Conservation (phyloP, 2,113 vertebrate genomes). For the Coregonus clupeaformis region DNA sequence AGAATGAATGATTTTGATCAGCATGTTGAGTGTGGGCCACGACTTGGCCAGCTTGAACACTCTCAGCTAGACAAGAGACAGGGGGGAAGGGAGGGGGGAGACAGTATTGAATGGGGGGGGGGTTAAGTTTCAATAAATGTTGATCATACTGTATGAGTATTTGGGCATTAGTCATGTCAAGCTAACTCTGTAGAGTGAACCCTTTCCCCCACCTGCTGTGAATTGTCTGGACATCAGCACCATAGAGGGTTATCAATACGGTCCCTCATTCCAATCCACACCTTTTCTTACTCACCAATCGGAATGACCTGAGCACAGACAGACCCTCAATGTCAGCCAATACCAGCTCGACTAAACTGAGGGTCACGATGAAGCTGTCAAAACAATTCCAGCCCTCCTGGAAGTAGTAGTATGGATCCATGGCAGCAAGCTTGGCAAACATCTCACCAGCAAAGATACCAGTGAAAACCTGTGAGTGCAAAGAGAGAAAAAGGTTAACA, state of each 20-base stretch:
- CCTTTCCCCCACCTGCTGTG: no score
- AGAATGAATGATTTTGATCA: slow-evolving; percentile 99
- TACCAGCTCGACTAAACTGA: slow-evolving; percentile 94
- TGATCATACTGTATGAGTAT: no score
- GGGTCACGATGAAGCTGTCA: slow-evolving; percentile 95
- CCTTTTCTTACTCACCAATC: slow-evolving; percentile 82
- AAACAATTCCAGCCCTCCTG: slow-evolving; percentile 99
- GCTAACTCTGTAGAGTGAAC: no score
- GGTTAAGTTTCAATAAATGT: no score
- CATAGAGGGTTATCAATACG: no score
- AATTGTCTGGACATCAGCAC: no score
- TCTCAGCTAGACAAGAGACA: slow-evolving; percentile 79
- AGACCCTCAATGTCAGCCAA: slow-evolving; percentile 94
- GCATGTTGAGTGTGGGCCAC: slow-evolving; percentile 98
- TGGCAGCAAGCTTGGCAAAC: slow-evolving; percentile 95
- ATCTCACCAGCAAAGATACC: slow-evolving; percentile 98
- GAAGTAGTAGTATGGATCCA: slow-evolving; percentile 99
- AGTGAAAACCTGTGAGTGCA: slow-evolving; percentile 87
- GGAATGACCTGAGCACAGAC: slow-evolving; percentile 96
- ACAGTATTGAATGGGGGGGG: neutral
- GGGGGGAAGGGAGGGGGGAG: neutral
- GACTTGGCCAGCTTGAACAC: slow-evolving; percentile 99
- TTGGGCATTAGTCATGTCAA: no score
- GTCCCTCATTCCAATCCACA: no score
- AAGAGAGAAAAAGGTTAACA: slow-evolving; percentile 7